These are phyloP conservation scores for Caenorhabditis drosophilae DNA, from an alignment of 2,888 invertebrate genomes.

Conservation along the genomic window DNA sequence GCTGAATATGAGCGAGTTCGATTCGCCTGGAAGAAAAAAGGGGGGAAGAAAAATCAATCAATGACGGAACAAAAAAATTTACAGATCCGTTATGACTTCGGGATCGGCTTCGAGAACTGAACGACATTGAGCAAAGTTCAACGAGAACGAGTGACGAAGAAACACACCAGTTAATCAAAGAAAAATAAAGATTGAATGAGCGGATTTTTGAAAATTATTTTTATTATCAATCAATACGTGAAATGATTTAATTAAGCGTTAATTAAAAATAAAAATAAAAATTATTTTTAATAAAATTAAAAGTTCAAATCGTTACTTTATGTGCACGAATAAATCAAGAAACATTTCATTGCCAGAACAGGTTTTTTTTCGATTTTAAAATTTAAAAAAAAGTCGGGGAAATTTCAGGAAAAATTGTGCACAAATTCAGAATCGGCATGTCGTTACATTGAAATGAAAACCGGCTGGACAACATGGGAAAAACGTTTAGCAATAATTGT, in stretches of 20 bases:
- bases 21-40: not conserved
- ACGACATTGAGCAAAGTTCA: too few relatives aligned
- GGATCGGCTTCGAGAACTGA: too few relatives aligned
- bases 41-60: too few relatives aligned
- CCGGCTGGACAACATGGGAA: not conserved
- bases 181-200: too few relatives aligned
- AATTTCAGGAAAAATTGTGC: not conserved
- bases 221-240: not conserved
- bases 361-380: not conserved
- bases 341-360: slow-evolving; percentile 1
- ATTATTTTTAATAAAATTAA: not conserved
- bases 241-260: not conserved
- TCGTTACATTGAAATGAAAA: not conserved
- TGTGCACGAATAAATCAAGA: not conserved
- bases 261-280: not conserved
- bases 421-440: not conserved
- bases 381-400: not conserved
- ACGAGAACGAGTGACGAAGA: too few relatives aligned
- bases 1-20: not conserved
- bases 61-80: too few relatives aligned
- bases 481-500: not conserved
- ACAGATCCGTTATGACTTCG: too few relatives aligned
- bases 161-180: too few relatives aligned
- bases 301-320: not conserved
- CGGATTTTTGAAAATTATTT: not conserved